Base-by-base conservation (phyloP, 2,797 vertebrate species). In the Paguma larvata region DNA sequence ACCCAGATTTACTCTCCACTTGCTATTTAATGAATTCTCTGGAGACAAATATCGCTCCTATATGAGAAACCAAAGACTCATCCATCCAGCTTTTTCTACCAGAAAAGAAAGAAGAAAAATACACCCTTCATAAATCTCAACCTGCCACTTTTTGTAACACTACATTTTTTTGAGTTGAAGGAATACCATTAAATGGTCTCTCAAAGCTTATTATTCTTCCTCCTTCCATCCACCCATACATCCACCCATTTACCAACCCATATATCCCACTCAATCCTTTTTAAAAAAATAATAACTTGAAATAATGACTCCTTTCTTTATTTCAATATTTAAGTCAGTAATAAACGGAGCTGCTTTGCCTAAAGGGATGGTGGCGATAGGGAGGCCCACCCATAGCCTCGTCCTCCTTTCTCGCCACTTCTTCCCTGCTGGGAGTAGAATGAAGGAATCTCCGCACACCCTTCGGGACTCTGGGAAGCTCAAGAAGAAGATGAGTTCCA, bases 21-120 rank as follows among this genome's bases (percentile, higher is more conserved):
- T 97, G 25, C 0, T 91, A 23, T 80, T 92, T 83, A 95, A 91
- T 95, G 46, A 84, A 25, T 86, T 91, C 25, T 91, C 75, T 80
- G n/a, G 75, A 89, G 53, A 87, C 79, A 95, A 93, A 79, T 38
- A 77, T 46, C 32, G 93, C 44, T 82, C 30, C 41, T 46, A 78
- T 23, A 44, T 48, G 85, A 62, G 51, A 96, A 96, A 46, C 30
- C n/a, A 89, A 95, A 95, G 48, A n/a, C n/a, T 91, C 46, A 65
- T 8, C 16, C 34, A 59, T 5, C 21, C 12, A 83, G 23, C 0
- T 70, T 96, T 90, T 94, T 89, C 63, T 27, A 67, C 30, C 67
- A 97, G 11, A 44, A 86, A 91, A 84, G 65, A 82, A 85, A 93
- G 62, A 93, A 86, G 56, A 41, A 94, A 94, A 84, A 15, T 7